Evolutionary conservation across 2,797 vertebrate species (phyloP), one percentile per base, ranked within the genome.

Genomic region (Choloepus didactylus): DNA sequence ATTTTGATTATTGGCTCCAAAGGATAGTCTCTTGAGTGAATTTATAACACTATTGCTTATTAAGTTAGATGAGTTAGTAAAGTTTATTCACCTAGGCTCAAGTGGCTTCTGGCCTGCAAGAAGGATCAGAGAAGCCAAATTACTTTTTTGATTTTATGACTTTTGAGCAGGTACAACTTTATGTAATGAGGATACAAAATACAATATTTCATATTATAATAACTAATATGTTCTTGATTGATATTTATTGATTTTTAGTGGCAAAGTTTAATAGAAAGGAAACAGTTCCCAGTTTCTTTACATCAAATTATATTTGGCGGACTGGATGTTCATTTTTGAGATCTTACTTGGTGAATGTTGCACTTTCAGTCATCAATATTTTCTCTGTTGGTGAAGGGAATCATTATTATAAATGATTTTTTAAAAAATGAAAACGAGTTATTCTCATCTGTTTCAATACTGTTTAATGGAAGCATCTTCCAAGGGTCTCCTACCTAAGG

Each of bases 231-330:
- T 86, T 93, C 18, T 77, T 83, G 49, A 27, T 51, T 2, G 3
- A 76, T 56, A 56, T 23, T 19, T 67, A 25, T 25, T 64, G 23
- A 73, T n/a, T 79, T 94, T 89, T 86, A 86, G 59, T 93, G 46
- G 14, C 27, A 91, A 94, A 86, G 16, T 88, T 8, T 66, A 89
- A 67, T 38, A 5, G 66, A 85, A 92, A 76, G 16, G 41, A 86
- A 79, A 31, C 14, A 51, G 27, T 67, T 89, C 25, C 23, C 5
- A 69, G 21, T 80, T 92, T 72, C 6, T 27, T 15, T 41, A 72
- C 21, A 90, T 87, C 25, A 94, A 73, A 73, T 91, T 95, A 56
- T 54, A 86, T 94, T 89, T 93, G 64, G 49, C 73, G 77, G 76
- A 72, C 46, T 93, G 44, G 19, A 66, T 94, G 41, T 92, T 84